Base-by-base conservation (phyloP, 2,797 vertebrate species). In the Sphaeramia orbicularis region DNA sequence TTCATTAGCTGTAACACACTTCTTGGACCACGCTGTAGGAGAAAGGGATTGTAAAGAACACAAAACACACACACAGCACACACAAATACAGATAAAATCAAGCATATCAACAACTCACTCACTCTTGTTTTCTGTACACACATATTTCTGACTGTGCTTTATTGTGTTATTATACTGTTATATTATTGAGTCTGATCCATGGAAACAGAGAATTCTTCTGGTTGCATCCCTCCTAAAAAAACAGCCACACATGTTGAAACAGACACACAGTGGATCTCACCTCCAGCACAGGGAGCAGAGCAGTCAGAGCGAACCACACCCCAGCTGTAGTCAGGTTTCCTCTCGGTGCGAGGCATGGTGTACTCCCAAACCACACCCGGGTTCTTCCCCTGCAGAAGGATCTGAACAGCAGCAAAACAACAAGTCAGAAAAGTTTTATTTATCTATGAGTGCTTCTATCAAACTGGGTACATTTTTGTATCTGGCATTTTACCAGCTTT, bases 341-440 rank as follows among this genome's bases (percentile, higher is more conserved):
- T 94, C 77, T 81, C 83, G 8, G 66, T 86, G 80, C 93, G 95
- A 30, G 96, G 95, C 80, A 98, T 91, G 0, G 97, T 95, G 49
- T 99, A 99, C 86, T 97, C 96, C 98, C 98, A 99, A 35, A 93
- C 61, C 64, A 99, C 94, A 0, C 97, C 97, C 0, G 95, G 96
- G 85, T 99, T 99, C 91, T 95, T 96, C 75, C 97, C 98, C 94
- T 99, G 98, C 70, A 96, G 93, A 18, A 99, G 93, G 73, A 99
- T 93, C 97, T 99, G 69, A 18, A 18, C 44, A 50, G 12, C 14
- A 30, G 75, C 19, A 60, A 65, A 47, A 79, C 16, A 65, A 38
- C 4, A 21, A 37, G 65, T 81, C 52, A 78, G 59, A 75, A 4
- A 60, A 41, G 10, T 12, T 50, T 38, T 6, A 43, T 71, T 44